A percentile compares a stretch with the other conserved stretches of the same genome.
phyloP scores from a whole-genome alignment of 2,888 invertebrate species.

The Orthosia gothica region DNA sequence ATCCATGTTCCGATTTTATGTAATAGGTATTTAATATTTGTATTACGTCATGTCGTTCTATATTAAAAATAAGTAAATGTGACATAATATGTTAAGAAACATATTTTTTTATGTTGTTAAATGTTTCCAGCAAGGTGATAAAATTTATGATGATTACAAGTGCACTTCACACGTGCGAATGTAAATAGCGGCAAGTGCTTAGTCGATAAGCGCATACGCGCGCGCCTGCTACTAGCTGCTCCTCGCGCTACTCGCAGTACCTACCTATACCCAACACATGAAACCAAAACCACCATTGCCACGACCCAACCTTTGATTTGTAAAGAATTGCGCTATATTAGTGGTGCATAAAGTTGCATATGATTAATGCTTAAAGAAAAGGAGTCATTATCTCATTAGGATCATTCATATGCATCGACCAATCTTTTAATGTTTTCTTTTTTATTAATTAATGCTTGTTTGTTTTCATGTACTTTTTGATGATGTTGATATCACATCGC shows the following conservation, averaged over 20 bases:
- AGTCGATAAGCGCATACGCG: background rate
- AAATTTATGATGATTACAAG: constrained; percentile 2
- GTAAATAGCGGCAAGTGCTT: background rate
- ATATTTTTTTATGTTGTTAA: background rate
- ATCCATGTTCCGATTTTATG: constrained; percentile 6
- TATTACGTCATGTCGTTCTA: background rate
- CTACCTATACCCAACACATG: no score
- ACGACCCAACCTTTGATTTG: background rate
- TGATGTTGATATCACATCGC: no score
- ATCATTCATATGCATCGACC: no score
- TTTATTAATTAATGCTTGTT: background rate
- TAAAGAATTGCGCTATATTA: background rate
- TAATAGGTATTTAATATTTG: constrained; percentile 13
- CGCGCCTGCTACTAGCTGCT: background rate
- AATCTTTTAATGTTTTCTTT: background rate
- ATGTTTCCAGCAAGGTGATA: background rate
- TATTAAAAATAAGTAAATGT: background rate
- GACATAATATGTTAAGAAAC: background rate
- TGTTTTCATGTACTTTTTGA: background rate
- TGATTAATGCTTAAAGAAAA: background rate
- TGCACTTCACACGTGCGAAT: constrained; percentile 10
- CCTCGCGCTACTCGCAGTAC: no score
- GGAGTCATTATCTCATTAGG: no score
- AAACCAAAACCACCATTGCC: background rate
- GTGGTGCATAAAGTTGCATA: background rate